Base-by-base conservation (phyloP, 2,888 invertebrate genomes). In the Xanthostigma xanthostigma region DNA sequence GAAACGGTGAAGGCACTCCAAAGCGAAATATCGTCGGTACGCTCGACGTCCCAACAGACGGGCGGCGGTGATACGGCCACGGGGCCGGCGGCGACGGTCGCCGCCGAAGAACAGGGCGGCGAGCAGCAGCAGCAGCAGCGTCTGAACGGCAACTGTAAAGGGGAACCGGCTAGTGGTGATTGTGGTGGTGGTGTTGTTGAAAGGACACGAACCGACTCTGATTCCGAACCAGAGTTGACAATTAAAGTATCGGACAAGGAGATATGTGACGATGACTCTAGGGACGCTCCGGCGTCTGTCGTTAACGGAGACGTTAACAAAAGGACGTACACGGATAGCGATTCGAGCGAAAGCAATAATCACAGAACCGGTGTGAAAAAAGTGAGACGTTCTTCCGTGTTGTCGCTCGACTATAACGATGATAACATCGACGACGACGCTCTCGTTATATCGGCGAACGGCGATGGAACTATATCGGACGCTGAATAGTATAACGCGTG, bases 391-490 rank as follows among this genome's bases (percentile, higher is more conserved):
- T 82, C 78, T 55, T 82, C 81, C 48, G 81, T 82, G 51, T 72
- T 83, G 48, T 81, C 81, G 50, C 73, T 82, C 50, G 82, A 83
- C 66, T 83, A 81, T 66, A 81, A 81, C 62, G 83, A 83, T 56
- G 83, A 83, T 50, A 82, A 82, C 56, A 81, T 81, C 62, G 83
- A 83, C 56, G 83, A 83, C 50, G 82, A 82, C 56, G 78, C 82
- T 45, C 76, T 81, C n/a, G 74, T 82, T 59, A 77, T 80, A 52
- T 71, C 78, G 55, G 72, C 79, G 56, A 83, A 83, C 64, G 82
- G 82, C 52, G 81, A 81, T 58, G 74, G 69, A 40, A 74, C 66
- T 46, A 66, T 67, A 64, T 65, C 65, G 40, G 67, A 67, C 55
- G 62, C 64, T 9, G 66, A 67, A 55, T 65, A 62, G 38, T 40